These are phyloP conservation scores for Aricia agestis DNA, from an alignment of 1,140 invertebrate genomes.

Conservation along the genomic window DNA sequence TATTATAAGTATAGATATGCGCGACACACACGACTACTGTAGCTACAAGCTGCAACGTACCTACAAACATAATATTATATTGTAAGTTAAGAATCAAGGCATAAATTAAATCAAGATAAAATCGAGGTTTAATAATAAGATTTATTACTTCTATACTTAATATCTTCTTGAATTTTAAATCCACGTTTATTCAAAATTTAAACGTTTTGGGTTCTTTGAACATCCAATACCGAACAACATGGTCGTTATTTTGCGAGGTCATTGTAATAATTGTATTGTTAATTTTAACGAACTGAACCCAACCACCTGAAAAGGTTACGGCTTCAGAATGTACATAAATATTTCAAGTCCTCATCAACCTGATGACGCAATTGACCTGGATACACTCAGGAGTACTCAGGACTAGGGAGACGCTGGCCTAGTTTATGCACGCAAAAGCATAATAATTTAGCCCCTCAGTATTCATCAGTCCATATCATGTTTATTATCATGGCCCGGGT, in stretches of 20 bases:
- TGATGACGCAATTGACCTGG: not conserved
- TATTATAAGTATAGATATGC: too few relatives aligned
- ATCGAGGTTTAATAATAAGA: not conserved
- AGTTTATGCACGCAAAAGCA: not conserved
- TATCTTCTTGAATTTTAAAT: too few relatives aligned
- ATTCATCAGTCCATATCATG: not conserved
- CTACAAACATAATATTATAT: not conserved
- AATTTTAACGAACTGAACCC: not conserved
- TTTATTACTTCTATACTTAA: not conserved
- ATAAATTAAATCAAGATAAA: not conserved
- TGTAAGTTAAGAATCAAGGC: not conserved
- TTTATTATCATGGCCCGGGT: not conserved
- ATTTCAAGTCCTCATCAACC: not conserved
- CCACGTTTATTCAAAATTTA: too few relatives aligned
- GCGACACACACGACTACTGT: too few relatives aligned
- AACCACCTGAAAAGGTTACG: not conserved
- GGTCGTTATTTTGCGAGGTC: not conserved
- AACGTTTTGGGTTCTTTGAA: too few relatives aligned
- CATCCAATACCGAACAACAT: too few relatives aligned
- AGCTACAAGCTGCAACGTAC: not conserved
- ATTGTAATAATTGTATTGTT: not conserved
- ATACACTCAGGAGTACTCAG: not conserved
- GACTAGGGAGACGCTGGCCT: not conserved
- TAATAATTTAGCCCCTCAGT: not conserved
- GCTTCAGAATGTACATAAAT: not conserved